Base-by-base conservation (phyloP, 2,888 invertebrate species). In the Vannuccia rotundouncinata region DNA sequence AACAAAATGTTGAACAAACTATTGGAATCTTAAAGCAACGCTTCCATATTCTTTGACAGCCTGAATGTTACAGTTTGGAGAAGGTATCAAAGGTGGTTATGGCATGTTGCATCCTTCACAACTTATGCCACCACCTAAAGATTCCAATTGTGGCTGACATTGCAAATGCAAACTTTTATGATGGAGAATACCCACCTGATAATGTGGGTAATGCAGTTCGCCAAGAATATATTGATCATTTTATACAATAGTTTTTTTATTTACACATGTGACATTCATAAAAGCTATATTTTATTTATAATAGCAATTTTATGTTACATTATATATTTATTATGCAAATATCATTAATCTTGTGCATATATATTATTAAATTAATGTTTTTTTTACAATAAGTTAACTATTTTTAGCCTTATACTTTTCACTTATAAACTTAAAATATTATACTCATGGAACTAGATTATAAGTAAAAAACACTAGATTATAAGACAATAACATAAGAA, bases 1-100 rank as follows among this genome's bases (percentile, higher is more conserved):
- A 27, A 66, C 66, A 66, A 66, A 66, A 66, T 66, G 66, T 66
- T 66, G 66, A 66, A 66, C 66, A 66, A 66, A 66, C 66, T 66
- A 66, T 66, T n/a, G 66, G 66, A 66, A 66, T 66, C 66, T 66
- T n/a, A 66, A 66, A 66, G 25, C 66, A 45, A 66, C 66, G 66
- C 66, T 66, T 66, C 66, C 66, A 66, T 66, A 66, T 66, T 66
- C 66, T 66, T 66, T 22, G 66, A 66, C 66, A 27, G 66, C 25
- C 22, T 66, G 66, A 17, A 27, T 27, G 66, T 66, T 66, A 66
- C 66, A 66, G 66, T 66, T 66, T 66, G 66, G 66, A 66, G 22
- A 66, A 66, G 66, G 66, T 66, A 66, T 27, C 66, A 66, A 66
- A 66, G 66, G 66, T 66, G 66, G 66, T 66, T 66, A 66, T 66